These are phyloP conservation scores for Phalacrocorax brasilianus DNA, from an alignment of 2,113 vertebrate species.

Conservation along the genomic window DNA sequence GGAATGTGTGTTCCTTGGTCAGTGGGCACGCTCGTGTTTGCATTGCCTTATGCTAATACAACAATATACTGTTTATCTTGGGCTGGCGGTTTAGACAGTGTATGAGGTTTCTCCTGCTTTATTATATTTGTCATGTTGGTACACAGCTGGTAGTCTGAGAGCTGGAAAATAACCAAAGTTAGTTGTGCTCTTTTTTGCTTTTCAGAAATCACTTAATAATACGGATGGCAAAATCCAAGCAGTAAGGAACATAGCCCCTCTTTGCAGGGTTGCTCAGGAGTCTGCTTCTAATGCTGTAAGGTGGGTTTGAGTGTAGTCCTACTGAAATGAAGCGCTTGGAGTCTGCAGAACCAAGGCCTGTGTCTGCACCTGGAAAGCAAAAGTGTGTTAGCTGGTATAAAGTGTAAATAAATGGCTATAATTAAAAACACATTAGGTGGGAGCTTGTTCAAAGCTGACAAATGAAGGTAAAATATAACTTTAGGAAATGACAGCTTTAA, in stretches of 20 bases:
- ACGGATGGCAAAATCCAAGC: not conserved
- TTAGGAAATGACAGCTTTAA: not conserved
- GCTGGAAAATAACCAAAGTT: accelerated
- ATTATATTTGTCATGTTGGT: accelerated
- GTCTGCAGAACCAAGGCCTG: not conserved
- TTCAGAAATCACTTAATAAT: not conserved
- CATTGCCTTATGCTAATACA: accelerated
- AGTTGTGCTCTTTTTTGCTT: not conserved
- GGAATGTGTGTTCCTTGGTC: accelerated
- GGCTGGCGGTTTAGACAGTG: accelerated
- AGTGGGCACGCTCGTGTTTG: accelerated
- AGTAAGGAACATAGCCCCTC: not conserved
- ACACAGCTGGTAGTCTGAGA: not conserved
- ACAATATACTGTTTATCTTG: accelerated
- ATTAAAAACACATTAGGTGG: not conserved
- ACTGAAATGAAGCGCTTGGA: not conserved
- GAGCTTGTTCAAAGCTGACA: not conserved
- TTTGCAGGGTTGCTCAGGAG: not conserved
- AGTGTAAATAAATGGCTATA: not conserved
- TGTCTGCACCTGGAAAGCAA: not conserved
- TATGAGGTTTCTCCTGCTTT: not conserved
- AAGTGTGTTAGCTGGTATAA: not conserved
- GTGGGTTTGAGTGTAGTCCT: not conserved
- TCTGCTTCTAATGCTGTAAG: not conserved
- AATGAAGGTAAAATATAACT: not conserved